Conservation (phyloP, 2,113 vertebrate species). For the Larimichthys polyactis region DNA sequence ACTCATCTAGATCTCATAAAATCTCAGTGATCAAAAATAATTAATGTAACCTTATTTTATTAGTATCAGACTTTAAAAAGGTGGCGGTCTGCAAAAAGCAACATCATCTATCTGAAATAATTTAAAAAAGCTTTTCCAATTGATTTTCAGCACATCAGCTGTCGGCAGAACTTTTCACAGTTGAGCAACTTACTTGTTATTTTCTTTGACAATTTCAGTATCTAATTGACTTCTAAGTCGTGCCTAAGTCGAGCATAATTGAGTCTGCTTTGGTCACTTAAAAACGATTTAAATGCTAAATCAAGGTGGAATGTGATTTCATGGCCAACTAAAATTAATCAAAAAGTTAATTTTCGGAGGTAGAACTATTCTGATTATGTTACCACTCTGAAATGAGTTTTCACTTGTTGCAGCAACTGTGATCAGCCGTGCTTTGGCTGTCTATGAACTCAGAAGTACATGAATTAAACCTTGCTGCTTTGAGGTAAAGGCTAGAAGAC, state of each 20-base stretch:
- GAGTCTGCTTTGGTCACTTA: slow-evolving; percentile 47
- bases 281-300: slow-evolving; percentile 65
- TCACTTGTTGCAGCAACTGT: slow-evolving; percentile 20
- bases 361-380: slow-evolving; percentile 37
- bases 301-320: slow-evolving; percentile 58
- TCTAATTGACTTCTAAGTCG: slow-evolving; percentile 44
- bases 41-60: slow-evolving; percentile 10
- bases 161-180: slow-evolving; percentile 44
- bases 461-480: background rate
- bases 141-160: slow-evolving; percentile 19
- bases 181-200: slow-evolving; percentile 26
- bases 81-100: slow-evolving; percentile 19
- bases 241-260: slow-evolving; percentile 35
- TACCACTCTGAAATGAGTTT: slow-evolving; percentile 45
- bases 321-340: slow-evolving; percentile 57
- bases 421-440: background rate
- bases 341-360: slow-evolving; percentile 58
- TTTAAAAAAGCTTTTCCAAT: background rate
- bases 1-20: slow-evolving; percentile 15
- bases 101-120: slow-evolving; percentile 21
- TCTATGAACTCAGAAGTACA: background rate
- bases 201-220: slow-evolving; percentile 46
- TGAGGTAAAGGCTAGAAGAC: background rate
- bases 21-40: slow-evolving; percentile 31
- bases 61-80: background rate